Base-by-base conservation (phyloP, 2,888 invertebrate genomes). In the Barypeithes pellucidus region DNA sequence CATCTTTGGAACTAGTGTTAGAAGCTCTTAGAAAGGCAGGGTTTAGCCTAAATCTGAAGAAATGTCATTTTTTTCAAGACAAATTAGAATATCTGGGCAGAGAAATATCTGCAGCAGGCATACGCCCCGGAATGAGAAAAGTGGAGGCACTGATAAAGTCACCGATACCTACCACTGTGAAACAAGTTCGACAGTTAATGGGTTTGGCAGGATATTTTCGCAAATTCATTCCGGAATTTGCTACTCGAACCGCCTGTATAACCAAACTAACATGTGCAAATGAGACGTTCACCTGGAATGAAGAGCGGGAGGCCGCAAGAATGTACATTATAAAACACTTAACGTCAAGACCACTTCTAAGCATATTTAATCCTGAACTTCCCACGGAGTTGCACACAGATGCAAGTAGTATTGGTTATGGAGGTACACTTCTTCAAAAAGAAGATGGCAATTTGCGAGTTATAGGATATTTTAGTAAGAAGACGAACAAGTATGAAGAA, bases 131-230 rank as follows among this genome's bases (percentile, higher is more conserved):
- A 1, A 29, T 62, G 45, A 24, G 47, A 14, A 83, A 83, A 79
- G 77, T 79, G 0, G 65, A 63, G 24, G 79, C 79, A 0, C 65
- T 84, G 12, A 18, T 65, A 12, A 71, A 80, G 11, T 77, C 80
- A 33, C 75, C 79, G 3, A 29, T 52, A 1, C 81, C 83, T 9
- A 73, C 20, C 3, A 80, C 76, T 68, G 73, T 79, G 0, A 78
- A 78, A 4, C 76, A 80, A 60, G 76, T 83, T 4, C 66, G 80
- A 52, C 79, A 80, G 36, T 80, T 83, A 61, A 45, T 83, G 65
- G 82, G 82, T n/a, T 61, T 84, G 1, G 80, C 83, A 0, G 75
- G 76, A 0, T 84, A 79, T 66, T 83, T 83, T 43, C 63, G 82
- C 2, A 82, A 80, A 67, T 84, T 80, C 60, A 77, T 82, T 0